Base-by-base conservation (phyloP, 2,888 invertebrate genomes). In the Drosophila pseudotalamancana region DNA sequence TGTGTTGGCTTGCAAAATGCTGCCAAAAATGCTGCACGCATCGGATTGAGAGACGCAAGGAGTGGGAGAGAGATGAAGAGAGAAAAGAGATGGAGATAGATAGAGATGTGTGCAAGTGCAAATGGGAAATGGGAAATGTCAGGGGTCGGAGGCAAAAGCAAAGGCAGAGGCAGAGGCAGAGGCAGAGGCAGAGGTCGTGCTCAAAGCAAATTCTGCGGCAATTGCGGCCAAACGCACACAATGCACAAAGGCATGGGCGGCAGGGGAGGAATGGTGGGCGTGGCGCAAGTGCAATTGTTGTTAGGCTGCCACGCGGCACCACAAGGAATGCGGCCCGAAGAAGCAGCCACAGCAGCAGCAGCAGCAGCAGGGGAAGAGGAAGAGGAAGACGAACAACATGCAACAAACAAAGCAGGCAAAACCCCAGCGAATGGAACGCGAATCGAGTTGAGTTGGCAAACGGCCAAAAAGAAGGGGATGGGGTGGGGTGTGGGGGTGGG, bases 261-360 rank as follows among this genome's bases (percentile, higher is more conserved):
- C 54, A 34, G 37, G 64, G 59, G 48, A 49, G 49, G 50, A 34
- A 67, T 43, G n/a, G n/a, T 54, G 60, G 70, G 62, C 71, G 82
- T 84, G 78, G 78, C 63, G 54, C 59, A 64, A 70, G 79, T 72
- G 63, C 62, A 68, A 79, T 79, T 82, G 79, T 82, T 75, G 72
- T 80, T 71, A 75, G 60, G 46, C 43, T 35, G 51, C 19, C 31
- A 4, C 43, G 39, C 45, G 23, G 4, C 51, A 65, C n/a, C 37
- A 69, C 53, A 50, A 19, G 37, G 42, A 53, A 60, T 56, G 55
- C 54, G 51, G n/a, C n/a, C n/a, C n/a, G n/a, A n/a, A n/a, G n/a
- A n/a, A n/a, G n/a, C n/a, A n/a, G n/a, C n/a, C n/a, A 60, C 60
- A 60, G 48, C 46, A 32, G 12, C 65, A 56, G 35, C 39, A 34